These are phyloP conservation scores for Zhengitettix transpicula DNA, from an alignment of 2,888 invertebrate species.

Conservation along the genomic window DNA sequence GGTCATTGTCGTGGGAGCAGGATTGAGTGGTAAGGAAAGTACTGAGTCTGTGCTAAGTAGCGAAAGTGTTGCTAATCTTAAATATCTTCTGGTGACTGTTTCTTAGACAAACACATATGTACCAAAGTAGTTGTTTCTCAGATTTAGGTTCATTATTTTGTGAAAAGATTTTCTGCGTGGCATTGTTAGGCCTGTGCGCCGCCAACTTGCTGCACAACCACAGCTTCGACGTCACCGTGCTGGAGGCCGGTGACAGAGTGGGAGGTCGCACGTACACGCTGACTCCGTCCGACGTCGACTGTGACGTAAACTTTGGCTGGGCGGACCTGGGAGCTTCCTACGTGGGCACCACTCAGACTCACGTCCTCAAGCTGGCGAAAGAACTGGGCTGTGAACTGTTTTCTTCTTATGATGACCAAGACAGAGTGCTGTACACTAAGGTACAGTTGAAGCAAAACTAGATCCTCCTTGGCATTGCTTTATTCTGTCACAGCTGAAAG, in stretches of 20 bases:
- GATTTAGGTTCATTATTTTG: not conserved
- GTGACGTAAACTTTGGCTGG: constrained; percentile 15
- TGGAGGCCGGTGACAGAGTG: constrained; percentile 27
- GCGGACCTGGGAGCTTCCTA: constrained; percentile 26
- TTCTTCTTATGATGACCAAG: constrained; percentile 13
- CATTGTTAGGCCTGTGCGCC: constrained; percentile 18
- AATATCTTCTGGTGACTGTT: too few species aligned
- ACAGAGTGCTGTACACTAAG: constrained; percentile 10
- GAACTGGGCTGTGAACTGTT: constrained; percentile 23
- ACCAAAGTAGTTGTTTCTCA: not conserved
- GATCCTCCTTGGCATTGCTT: too few species aligned
- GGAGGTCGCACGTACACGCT: constrained; percentile 26
- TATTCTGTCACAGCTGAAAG: not conserved
- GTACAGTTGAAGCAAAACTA: constrained; percentile 1
- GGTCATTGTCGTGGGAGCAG: constrained; percentile 11
- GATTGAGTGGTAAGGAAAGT: constrained; percentile 11
- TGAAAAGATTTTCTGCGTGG: not conserved
- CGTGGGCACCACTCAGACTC: constrained; percentile 24
- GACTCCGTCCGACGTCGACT: constrained; percentile 1
- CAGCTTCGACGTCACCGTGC: constrained; percentile 20
- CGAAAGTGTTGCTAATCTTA: too few species aligned
- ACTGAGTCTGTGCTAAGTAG: too few species aligned
- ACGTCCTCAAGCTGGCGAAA: constrained; percentile 21
- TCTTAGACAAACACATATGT: too few species aligned
- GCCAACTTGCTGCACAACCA: constrained; percentile 21